Evolutionary conservation across 1,140 invertebrate genomes (phyloP).

Genomic region (Atopsyche davidsoni): DNA sequence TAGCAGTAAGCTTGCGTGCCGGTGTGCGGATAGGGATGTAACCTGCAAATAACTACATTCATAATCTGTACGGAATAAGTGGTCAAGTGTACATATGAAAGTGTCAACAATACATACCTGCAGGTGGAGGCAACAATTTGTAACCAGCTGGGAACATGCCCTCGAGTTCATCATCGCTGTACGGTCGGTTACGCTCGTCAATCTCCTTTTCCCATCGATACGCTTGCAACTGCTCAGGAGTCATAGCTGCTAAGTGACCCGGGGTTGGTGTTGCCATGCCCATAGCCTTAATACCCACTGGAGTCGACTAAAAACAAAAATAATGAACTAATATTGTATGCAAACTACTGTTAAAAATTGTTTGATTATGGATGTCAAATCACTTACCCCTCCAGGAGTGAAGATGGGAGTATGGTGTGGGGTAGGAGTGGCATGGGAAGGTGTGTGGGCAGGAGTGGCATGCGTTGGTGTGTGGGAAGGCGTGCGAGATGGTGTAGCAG

Average conservation of each 20-base stretch:
- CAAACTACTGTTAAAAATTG: slow-evolving; percentile 5
- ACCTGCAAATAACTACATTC: slow-evolving; percentile 41
- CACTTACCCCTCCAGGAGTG: slow-evolving; percentile 63
- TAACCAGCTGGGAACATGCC: slow-evolving; percentile 96
- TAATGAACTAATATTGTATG: neutral
- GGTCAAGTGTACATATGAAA: too few species aligned
- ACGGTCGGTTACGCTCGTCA: slow-evolving; percentile 92
- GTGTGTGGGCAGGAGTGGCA: slow-evolving; percentile 54
- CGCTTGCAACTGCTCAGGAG: slow-evolving; percentile 96
- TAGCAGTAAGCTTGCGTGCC: slow-evolving; percentile 92
- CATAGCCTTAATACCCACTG: slow-evolving; percentile 95
- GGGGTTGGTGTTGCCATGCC: slow-evolving; percentile 96
- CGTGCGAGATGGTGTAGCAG: slow-evolving; percentile 68
- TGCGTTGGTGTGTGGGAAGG: slow-evolving; percentile 58
- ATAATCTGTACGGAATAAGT: slow-evolving; percentile 4
- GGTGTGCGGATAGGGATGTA: slow-evolving; percentile 98
- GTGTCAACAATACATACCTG: slow-evolving; percentile 49
- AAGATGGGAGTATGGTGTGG: slow-evolving; percentile 49
- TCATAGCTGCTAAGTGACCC: slow-evolving; percentile 93
- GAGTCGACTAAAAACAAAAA: slow-evolving; percentile 62
- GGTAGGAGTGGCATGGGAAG: slow-evolving; percentile 37
- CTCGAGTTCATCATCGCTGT: slow-evolving; percentile 96
- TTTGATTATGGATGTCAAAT: neutral
- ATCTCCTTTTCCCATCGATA: slow-evolving; percentile 99
- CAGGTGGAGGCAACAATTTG: slow-evolving; percentile 93